Evolutionary conservation across 2,797 vertebrate species (phyloP).

Genomic region (Pteronotus mesoamericanus): DNA sequence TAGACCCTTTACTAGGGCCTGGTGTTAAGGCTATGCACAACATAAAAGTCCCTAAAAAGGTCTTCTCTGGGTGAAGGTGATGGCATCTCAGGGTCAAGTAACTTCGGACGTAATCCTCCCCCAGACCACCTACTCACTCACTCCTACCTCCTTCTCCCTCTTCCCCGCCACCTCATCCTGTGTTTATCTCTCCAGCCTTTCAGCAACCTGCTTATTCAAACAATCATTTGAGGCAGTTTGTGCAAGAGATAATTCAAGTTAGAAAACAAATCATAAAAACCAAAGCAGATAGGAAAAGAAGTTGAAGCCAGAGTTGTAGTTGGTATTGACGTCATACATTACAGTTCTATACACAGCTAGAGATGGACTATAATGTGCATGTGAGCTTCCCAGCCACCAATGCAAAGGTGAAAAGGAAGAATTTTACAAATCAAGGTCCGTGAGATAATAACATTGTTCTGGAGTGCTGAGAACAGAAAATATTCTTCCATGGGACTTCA

Average conservation of each 20-base stretch:
- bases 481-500: not conserved
- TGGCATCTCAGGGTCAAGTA: not conserved
- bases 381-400: not conserved
- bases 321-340: not conserved
- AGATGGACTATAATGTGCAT: not conserved
- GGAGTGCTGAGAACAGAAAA: not conserved
- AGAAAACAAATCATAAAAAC: constrained; percentile 28
- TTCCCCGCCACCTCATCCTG: not conserved
- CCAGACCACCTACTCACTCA: not conserved
- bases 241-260: not conserved
- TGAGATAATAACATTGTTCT: not conserved
- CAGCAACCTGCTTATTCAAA: not conserved
- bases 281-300: constrained; percentile 8
- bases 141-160: no score
- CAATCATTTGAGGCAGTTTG: not conserved
- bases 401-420: not conserved
- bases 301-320: not conserved
- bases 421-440: not conserved
- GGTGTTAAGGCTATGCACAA: not conserved
- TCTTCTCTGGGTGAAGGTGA: not conserved
- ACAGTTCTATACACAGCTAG: not conserved
- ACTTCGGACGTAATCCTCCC: not conserved
- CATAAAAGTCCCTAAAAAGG: not conserved
- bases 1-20: not conserved
- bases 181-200: not conserved